Conservation (phyloP, 1,140 invertebrate species). For the Condylostylus longicornis region DNA sequence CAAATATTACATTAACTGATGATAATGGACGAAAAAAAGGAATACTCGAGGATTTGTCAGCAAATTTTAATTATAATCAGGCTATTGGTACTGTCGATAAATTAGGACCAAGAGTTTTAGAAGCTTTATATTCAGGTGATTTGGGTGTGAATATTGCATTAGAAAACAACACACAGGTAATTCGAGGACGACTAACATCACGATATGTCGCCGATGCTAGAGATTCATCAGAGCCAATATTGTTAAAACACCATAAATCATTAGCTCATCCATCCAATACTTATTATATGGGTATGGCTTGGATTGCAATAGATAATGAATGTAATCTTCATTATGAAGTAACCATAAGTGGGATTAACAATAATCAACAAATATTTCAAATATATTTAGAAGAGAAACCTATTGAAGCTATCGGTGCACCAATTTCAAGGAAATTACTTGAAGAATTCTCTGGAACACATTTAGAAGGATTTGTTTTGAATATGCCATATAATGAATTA, state of each 20-base stretch:
- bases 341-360: constrained; percentile 25
- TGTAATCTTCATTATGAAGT: constrained; percentile 76
- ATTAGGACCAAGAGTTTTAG: constrained; percentile 50
- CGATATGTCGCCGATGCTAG: constrained; percentile 59
- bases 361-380: constrained; percentile 32
- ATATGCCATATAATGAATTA: constrained; percentile 36
- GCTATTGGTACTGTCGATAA: constrained; percentile 51
- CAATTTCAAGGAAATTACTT: constrained; percentile 41
- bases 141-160: constrained; percentile 56
- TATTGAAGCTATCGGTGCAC: constrained; percentile 45
- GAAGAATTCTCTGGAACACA: constrained; percentile 43
- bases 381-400: constrained; percentile 50
- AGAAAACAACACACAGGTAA: constrained; percentile 35
- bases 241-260: constrained; percentile 44
- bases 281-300: constrained; percentile 55
- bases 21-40: constrained; percentile 48
- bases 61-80: constrained; percentile 41
- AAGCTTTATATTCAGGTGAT: constrained; percentile 65
- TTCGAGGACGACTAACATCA: constrained; percentile 49
- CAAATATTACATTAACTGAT: constrained; percentile 52
- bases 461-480: constrained; percentile 45
- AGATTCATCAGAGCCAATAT: constrained; percentile 46
- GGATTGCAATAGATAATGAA: constrained; percentile 63
- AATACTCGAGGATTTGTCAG: constrained; percentile 54
- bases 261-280: constrained; percentile 32